phyloP scores from a whole-genome alignment of 2,797 vertebrate genomes.

The Hydrocynus forskahlii region DNA sequence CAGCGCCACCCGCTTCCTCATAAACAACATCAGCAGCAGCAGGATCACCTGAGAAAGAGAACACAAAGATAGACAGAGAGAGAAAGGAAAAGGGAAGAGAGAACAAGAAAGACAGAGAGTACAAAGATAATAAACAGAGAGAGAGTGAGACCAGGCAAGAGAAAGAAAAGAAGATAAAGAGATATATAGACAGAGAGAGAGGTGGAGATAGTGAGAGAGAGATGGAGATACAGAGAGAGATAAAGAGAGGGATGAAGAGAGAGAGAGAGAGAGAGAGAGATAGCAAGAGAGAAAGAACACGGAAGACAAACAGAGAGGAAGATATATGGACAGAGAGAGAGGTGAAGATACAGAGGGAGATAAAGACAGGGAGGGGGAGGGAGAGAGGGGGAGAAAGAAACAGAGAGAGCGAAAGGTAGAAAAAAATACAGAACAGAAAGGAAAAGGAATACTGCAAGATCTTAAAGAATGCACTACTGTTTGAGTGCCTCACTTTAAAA shows the following conservation, averaged over 20 bases:
- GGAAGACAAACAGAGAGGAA: not conserved
- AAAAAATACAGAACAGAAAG: not conserved
- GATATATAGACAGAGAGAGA: not conserved
- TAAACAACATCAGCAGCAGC: conserved; percentile 92
- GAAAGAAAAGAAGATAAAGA: not conserved
- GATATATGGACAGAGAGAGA: too few relatives aligned
- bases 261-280: not conserved
- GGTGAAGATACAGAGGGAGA: not conserved
- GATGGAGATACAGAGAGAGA: not conserved
- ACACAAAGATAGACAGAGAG: not conserved
- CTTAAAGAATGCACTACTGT: conserved; percentile 15
- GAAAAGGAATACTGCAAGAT: not conserved
- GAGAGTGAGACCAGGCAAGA: too few relatives aligned
- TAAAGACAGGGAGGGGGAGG: not conserved
- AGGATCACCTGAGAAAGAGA: conserved; percentile 82
- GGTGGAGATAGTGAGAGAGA: not conserved
- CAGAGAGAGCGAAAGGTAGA: not conserved
- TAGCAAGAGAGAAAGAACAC: not conserved
- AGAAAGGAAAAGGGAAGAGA: not conserved
- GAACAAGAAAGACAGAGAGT: not conserved
- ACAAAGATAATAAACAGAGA: not conserved
- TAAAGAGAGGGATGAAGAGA: too few relatives aligned
- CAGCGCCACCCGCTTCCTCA: conserved; percentile 94
- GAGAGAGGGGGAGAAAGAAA: not conserved
- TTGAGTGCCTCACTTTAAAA: not conserved